These are phyloP conservation scores for Machimus rusticus DNA, from an alignment of 2,888 invertebrate species.

Conservation along the genomic window DNA sequence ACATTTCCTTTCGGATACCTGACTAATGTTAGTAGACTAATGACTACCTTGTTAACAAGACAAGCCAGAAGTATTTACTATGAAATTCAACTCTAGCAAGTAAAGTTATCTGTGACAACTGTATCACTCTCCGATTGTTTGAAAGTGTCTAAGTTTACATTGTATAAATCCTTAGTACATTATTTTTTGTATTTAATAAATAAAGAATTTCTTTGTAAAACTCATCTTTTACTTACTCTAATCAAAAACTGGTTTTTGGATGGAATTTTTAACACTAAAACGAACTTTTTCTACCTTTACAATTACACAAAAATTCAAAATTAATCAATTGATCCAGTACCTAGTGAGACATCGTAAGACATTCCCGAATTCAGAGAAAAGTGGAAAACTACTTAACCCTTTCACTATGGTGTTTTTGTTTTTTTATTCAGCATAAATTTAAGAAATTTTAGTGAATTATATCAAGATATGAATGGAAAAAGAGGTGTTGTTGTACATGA, in stretches of 20 bases:
- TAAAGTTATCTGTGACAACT: constrained; percentile 22
- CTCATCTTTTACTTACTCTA: neutral
- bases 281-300: too few relatives aligned
- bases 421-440: too few relatives aligned
- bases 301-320: too few relatives aligned
- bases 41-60: neutral
- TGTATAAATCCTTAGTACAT: constrained; percentile 6
- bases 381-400: too few relatives aligned
- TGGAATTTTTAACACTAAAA: too few relatives aligned
- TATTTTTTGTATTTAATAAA: constrained; percentile 34
- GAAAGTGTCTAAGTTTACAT: neutral
- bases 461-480: too few relatives aligned
- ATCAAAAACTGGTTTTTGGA: neutral
- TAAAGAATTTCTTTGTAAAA: constrained; percentile 19
- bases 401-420: too few relatives aligned
- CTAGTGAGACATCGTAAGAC: too few relatives aligned
- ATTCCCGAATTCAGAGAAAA: too few relatives aligned
- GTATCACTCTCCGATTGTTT: constrained; percentile 11
- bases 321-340: too few relatives aligned
- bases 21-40: constrained; percentile 7
- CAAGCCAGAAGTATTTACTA: neutral
- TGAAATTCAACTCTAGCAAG: constrained; percentile 2
- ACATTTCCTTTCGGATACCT: constrained; percentile 8
- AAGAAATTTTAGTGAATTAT: too few relatives aligned
- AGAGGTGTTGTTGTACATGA: too few relatives aligned